A percentile compares a stretch with the other conserved stretches of the same genome.
Evolutionary conservation across 1,140 invertebrate species (phyloP).

Genomic region (Lepidurus couesii): DNA sequence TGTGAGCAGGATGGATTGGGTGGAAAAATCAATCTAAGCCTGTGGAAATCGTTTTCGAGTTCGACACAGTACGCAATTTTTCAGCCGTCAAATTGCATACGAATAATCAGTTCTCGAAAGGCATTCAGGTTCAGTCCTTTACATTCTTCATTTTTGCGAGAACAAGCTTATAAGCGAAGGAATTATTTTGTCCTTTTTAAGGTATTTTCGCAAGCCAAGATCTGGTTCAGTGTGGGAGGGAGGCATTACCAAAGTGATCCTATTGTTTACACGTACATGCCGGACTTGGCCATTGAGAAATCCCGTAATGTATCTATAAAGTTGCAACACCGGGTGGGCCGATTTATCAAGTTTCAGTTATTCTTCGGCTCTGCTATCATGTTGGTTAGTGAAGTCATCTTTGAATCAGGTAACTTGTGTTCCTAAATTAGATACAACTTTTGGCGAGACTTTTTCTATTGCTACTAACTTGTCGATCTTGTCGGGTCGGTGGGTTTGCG

Average conservation of each 20-base stretch:
- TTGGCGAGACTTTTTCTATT: no score
- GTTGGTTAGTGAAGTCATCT: constrained; percentile 77
- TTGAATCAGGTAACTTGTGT: constrained; percentile 60
- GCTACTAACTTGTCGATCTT: not conserved
- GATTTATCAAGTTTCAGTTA: constrained; percentile 69
- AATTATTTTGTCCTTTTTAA: constrained; percentile 40
- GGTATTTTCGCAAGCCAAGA: constrained; percentile 63
- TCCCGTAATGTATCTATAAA: constrained; percentile 76
- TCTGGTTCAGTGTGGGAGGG: constrained; percentile 64
- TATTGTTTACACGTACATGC: constrained; percentile 64
- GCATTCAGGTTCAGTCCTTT: constrained; percentile 53
- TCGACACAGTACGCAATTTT: constrained; percentile 68
- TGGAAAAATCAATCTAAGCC: constrained; percentile 65
- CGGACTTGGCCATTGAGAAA: constrained; percentile 71
- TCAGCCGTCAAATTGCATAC: constrained; percentile 63
- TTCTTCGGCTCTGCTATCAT: constrained; percentile 81
- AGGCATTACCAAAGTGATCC: constrained; percentile 59
- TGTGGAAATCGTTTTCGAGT: constrained; percentile 66
- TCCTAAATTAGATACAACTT: not conserved
- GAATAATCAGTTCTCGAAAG: constrained; percentile 59
- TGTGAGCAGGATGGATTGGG: constrained; percentile 66
- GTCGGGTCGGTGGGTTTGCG: not conserved
- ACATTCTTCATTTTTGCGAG: not conserved
- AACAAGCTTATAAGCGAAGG: not conserved
- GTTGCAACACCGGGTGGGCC: constrained; percentile 67